Evolutionary conservation across 2,113 vertebrate species (phyloP).

Genomic region (Alces alces): DNA sequence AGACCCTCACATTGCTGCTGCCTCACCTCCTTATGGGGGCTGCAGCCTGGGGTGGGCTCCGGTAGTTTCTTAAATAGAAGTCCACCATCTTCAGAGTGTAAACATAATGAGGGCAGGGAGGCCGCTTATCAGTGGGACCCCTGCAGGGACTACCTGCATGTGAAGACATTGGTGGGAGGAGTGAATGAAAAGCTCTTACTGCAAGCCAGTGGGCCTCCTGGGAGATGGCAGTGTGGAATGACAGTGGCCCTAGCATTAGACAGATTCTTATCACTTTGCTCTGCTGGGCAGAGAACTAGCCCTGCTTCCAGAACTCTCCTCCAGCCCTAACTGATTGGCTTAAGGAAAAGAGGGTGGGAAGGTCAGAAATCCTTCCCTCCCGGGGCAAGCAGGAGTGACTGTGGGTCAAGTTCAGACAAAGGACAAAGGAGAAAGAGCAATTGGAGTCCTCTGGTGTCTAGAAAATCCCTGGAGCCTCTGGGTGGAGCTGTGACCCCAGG

Average conservation of each 20-base stretch:
- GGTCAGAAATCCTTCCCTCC: background rate
- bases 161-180: too few species aligned
- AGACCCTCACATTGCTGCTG: background rate
- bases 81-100: background rate
- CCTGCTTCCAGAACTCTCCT: background rate
- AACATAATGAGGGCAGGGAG: background rate
- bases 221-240: background rate
- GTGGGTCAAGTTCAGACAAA: background rate
- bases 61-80: background rate
- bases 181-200: background rate
- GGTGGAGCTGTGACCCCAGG: background rate
- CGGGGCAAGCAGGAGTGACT: background rate
- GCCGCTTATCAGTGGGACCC: rapidly evolving
- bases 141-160: rapidly evolving
- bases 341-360: background rate
- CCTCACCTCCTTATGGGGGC: background rate
- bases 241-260: background rate
- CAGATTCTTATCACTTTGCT: background rate
- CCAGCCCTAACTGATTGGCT: background rate
- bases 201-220: background rate
- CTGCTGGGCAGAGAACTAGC: background rate
- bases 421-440: background rate
- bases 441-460: background rate
- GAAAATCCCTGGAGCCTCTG: background rate
- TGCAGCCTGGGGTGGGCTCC: background rate